Base-by-base conservation (phyloP, 2,113 vertebrate genomes). In the Piprites chloris region DNA sequence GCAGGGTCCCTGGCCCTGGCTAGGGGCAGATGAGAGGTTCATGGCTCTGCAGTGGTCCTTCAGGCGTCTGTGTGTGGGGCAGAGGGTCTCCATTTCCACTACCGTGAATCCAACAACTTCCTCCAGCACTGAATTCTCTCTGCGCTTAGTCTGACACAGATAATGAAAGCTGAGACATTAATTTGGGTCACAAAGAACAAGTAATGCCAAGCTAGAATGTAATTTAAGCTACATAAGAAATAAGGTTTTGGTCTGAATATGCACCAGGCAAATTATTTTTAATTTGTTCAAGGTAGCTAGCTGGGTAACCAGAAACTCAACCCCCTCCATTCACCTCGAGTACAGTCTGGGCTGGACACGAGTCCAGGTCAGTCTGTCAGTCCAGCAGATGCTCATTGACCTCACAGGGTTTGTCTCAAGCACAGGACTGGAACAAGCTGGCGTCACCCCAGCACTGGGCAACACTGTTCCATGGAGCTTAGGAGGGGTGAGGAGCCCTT, bases 321-420 rank as follows among this genome's bases (percentile, higher is more conserved):
- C 13, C 23, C 11, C 0, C 0, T 59, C 76, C 13, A 24, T 28
- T 49, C 24, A 46, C 6, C 15, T 33, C 0, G 0, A 94, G 20
- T 27, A 44, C 30, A 78, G 46, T 10, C 27, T 7, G 5, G 47
- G 53, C 44, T 66, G 77, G 26, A 39, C 39, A 46, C 0, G 0
- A 82, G 26, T 26, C 11, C 27, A 7, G 12, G 26, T 77, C 75
- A 35, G 41, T 53, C 69, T 75, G n/a, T 18, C 77, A 65, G 41
- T 22, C 42, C 68, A 33, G 46, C 18, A 79, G 58, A 44, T n/a
- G 18, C 24, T 49, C 0, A 0, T 53, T 66, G 41, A 53, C 37
- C 27, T 52, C 4, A 1, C 0, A 0, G 42, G 32, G 8, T 35
- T 79, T 5, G 1, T n/a, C 49, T 65, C 17, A 52, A 88, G 21